Base-by-base conservation (phyloP, 2,888 invertebrate genomes). In the Tipula confusa region DNA sequence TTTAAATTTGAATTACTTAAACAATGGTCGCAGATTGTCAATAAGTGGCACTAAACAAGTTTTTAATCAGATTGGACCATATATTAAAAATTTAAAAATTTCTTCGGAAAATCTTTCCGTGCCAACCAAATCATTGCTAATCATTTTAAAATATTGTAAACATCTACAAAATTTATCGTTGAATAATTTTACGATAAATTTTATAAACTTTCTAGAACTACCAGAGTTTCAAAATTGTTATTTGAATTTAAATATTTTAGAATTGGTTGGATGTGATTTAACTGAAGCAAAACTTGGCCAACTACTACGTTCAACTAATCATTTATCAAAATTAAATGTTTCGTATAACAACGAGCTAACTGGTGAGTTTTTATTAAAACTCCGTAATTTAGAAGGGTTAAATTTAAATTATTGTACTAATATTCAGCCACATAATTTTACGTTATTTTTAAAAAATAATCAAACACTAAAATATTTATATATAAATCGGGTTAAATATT, bases 301-400 rank as follows among this genome's bases (percentile, higher is more conserved):
- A 64, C 24, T 64, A 24, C 24, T 64, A 24, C 24, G 24, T 64
- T 64, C 24, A 9, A 24, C 24, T 1, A 64, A 24, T 24, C 18
- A 64, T 64, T 64, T 64, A 64, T 64, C 64, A 64, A 64, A 64
- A 24, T 64, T 64, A 64, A 64, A 64, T 64, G 64, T 64, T 24
- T 64, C 64, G 24, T 64, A 64, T 64, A 64, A 64, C 9, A 64
- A 64, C 3, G 64, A 64, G 9, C 24, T 64, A 64, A 64, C 64
- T 24, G 64, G 64, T 4, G 64, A 64, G 9, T 64, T 64, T 24
- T 24, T 64, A 64, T 64, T 64, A 24, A 64, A 64, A 24, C 24
- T 64, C 18, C n/a, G 6, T 2, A 11, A 64, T 64, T 64, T 64
- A 64, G 64, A 64, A 64, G 64, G 64, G 11, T 2, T 64, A 9